Percentiles rank a stretch among this genome's conserved stretches.
Evolutionary conservation across 2,888 invertebrate genomes (phyloP).

Genomic region (Meandrusa payeni): DNA sequence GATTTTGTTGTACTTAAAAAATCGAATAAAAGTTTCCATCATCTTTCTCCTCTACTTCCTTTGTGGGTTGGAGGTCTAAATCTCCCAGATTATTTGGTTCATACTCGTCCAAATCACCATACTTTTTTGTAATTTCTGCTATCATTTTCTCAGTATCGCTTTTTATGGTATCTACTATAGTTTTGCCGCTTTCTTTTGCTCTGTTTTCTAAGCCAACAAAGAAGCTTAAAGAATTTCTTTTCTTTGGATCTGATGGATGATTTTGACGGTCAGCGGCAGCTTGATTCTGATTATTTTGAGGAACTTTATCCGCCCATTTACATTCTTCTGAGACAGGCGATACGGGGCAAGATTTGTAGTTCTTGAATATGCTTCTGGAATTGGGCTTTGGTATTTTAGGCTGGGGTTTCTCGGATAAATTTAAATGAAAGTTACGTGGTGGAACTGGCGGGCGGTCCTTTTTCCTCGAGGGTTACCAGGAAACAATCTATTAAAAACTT

Average conservation of each 20-base stretch:
- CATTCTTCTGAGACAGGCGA: slow-evolving; percentile 91
- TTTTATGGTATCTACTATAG: slow-evolving; percentile 82
- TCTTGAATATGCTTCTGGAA: slow-evolving; percentile 80
- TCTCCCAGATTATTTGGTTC: slow-evolving; percentile 52
- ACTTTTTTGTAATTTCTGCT: slow-evolving; percentile 83
- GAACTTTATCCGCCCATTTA: slow-evolving; percentile 80
- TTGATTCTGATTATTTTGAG: slow-evolving; percentile 45
- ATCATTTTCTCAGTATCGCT: slow-evolving; percentile 84
- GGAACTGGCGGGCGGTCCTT: too few species aligned
- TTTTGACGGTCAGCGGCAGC: slow-evolving; percentile 41
- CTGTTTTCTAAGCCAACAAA: slow-evolving; percentile 82
- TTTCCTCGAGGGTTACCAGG: slow-evolving; percentile 42
- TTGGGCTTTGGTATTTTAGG: slow-evolving; percentile 57
- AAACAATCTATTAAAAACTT: slow-evolving; percentile 70
- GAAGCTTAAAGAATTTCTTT: slow-evolving; percentile 83
- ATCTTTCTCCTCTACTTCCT: slow-evolving; percentile 67
- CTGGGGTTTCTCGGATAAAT: slow-evolving; percentile 60
- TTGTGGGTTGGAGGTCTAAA: slow-evolving; percentile 64
- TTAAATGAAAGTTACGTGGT: slow-evolving; percentile 64
- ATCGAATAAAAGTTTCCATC: slow-evolving; percentile 89
- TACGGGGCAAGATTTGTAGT: slow-evolving; percentile 89
- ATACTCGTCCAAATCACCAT: slow-evolving; percentile 81
- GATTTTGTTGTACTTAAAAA: too few species aligned
- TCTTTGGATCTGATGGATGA: slow-evolving; percentile 69
- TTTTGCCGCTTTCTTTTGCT: slow-evolving; percentile 71